phyloP scores from a whole-genome alignment of 1,140 invertebrate genomes.

The Theocolax elegans region DNA sequence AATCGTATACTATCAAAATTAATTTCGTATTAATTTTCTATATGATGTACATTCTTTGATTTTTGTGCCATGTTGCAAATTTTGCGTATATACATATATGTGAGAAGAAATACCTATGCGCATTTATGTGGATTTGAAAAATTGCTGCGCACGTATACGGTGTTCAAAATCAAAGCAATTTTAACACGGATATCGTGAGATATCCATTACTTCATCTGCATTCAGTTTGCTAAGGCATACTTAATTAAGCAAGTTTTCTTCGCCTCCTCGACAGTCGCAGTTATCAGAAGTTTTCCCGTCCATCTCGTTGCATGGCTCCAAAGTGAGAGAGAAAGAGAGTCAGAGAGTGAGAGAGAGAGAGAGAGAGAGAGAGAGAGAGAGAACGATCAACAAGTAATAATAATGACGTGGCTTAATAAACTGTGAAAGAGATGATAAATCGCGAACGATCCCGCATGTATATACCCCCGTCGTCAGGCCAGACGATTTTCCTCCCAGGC shows the following conservation, averaged over 20 bases:
- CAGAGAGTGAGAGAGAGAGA: conserved; percentile 17
- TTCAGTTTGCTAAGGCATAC: no score
- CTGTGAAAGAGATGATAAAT: conserved; percentile 38
- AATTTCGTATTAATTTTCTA: no score
- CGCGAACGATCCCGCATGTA: conserved; percentile 8
- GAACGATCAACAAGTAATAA: conserved; percentile 35
- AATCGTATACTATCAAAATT: no score
- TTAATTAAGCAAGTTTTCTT: conserved; percentile 32
- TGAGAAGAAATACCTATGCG: no score
- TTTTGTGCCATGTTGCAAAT: no score
- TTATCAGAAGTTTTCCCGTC: conserved; percentile 12
- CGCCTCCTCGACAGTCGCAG: not conserved
- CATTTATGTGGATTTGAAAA: no score
- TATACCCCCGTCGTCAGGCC: not conserved
- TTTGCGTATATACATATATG: no score
- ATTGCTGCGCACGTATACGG: no score
- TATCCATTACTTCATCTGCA: no score
- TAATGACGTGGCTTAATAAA: conserved; percentile 36
- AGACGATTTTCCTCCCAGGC: conserved; percentile 12
- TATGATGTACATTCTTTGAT: no score
- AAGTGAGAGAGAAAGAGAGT: conserved; percentile 3
- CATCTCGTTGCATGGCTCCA: not conserved
- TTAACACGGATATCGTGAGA: no score
- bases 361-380: conserved; percentile 20
- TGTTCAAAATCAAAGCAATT: no score